These are phyloP conservation scores for Gryon sp. DNA, from an alignment of 1,140 invertebrate genomes.

Conservation along the genomic window DNA sequence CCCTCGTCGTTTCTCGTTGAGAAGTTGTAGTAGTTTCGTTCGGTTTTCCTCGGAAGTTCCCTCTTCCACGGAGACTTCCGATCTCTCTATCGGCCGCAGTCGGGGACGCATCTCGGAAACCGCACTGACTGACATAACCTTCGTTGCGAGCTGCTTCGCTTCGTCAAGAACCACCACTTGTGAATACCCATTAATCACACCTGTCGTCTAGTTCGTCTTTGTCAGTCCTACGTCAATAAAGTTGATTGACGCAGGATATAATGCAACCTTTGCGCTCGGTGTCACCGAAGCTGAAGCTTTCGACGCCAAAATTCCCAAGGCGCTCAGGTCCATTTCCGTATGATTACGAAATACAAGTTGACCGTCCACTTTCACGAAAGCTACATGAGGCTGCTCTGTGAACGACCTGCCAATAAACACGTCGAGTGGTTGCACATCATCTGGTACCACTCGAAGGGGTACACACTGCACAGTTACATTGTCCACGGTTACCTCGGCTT, in stretches of 20 bases:
- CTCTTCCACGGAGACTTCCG: not conserved
- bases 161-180: too few species aligned
- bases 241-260: too few species aligned
- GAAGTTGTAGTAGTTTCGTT: not conserved
- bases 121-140: not conserved
- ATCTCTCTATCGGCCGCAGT: not conserved
- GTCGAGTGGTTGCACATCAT: conserved; percentile 23
- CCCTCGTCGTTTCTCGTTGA: not conserved
- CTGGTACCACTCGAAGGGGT: conserved; percentile 9
- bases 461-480: not conserved
- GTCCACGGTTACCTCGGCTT: not conserved
- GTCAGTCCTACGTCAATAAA: not conserved
- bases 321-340: too few species aligned
- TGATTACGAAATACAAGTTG: conserved; percentile 9
- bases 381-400: conserved; percentile 17
- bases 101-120: not conserved
- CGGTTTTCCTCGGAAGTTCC: not conserved
- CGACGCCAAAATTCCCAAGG: too few species aligned
- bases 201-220: not conserved
- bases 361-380: conserved; percentile 1
- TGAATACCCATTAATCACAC: too few species aligned
- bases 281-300: too few species aligned
- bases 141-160: not conserved
- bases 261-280: too few species aligned
- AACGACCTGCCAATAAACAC: conserved; percentile 9